Evolutionary conservation across 2,113 vertebrate species (phyloP), one percentile per base, ranked within the genome.

Genomic region (Turdus rufiventris): DNA sequence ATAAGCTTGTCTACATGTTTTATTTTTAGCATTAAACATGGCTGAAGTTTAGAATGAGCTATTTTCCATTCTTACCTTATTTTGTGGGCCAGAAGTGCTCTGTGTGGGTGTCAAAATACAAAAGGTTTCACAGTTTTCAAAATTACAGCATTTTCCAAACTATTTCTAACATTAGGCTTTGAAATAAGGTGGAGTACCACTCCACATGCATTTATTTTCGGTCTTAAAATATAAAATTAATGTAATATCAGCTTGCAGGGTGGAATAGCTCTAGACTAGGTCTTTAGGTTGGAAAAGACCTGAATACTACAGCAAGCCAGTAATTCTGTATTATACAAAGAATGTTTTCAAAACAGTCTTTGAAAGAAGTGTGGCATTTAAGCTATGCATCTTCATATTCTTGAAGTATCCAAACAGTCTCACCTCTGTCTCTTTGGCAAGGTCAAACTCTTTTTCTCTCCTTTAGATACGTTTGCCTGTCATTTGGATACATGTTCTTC

Each of bases 1-100:
- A 78, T 86, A 96, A 95, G 72, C 43, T 94, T 93, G 79, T 93
- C 94, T 56, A 62, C 34, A 18, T 81, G 60, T 83, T 96, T 97
- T 96, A 96, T 93, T 93, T 95, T 76, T 91, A 80, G 72, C 82
- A 88, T 83, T 88, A 95, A 93, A 94, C 60, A 85, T 63, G 42
- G 80, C 60, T 71, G 89, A 94, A 60, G 67, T 85, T 84, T 85
- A 82, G 77, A 92, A 79, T 13, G 63, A 93, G 71, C 34, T 83
- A 12, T 83, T 96, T 94, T 83, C 82, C 72, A 71, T 71, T 77
- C 85, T 60, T 62, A 40, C 34, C 47, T 88, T 74, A 74, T 89
- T 88, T 91, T 83, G 67, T 56, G 77, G 80, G 68, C 60, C 60
- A 71, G 66, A 76, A 83, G 43, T 71, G 14, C 23, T 77, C 17